Evolutionary conservation across 2,888 invertebrate genomes (phyloP), one percentile per base, ranked within the genome.

Genomic region (Ennomos quercinarius): DNA sequence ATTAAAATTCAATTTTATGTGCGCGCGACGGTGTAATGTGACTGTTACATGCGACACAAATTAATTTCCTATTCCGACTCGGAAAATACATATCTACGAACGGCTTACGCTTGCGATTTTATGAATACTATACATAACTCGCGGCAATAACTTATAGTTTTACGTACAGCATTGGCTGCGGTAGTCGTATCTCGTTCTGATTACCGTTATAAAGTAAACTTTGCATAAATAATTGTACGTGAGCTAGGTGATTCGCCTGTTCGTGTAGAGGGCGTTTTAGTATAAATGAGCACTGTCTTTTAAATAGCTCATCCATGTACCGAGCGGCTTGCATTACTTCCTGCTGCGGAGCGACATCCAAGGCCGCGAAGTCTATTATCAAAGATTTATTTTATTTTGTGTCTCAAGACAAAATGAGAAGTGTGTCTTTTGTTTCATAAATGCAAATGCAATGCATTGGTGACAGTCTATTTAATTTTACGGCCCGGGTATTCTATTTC

Each of bases 11-110:
- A 50, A 50, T 50, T 59, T 54, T 49, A 59, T 46, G 49, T 54
- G 45, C 49, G 45, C 49, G 37, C 47, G 42, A 43, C 43, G 17
- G 13, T 54, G 48, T 59, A 59, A 59, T 54, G 59, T 45, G 45
- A 45, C 53, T 45, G 59, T 54, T 59, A 59, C 59, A 59, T 59
- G 59, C 59, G 59, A 59, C 44, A 45, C 53, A 53, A 54, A 59
- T 54, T 54, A 59, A 59, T 59, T 59, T 59, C 54, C 59, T 54
- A 59, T 59, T 59, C 54, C 48, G 49, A 40, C 49, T 54, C 17
- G 52, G 48, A 13, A 49, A 47, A 52, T 52, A 53, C 45, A 59
- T 59, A 54, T 59, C 59, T 45, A 45, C 37, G 41, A 45, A 45
- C 51, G 46, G 47, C 34, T 49, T 41, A 51, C 49, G 49, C 37